phyloP scores from a whole-genome alignment of 2,888 invertebrate species.

The Leptinotarsa peninsularis region DNA sequence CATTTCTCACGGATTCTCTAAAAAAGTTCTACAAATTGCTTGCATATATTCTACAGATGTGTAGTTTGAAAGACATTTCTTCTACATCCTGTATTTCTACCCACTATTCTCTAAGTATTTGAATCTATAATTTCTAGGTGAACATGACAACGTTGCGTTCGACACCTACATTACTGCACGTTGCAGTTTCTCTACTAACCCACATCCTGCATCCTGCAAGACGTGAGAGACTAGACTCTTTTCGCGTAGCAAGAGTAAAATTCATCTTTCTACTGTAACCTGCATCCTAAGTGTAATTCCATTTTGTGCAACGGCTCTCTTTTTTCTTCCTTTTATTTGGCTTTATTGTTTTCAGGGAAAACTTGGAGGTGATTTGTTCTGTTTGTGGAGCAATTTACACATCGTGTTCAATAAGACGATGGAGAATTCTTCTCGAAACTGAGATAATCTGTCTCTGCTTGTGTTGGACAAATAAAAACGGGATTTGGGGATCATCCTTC shows the following conservation, averaged over 20 bases:
- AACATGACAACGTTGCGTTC: slow-evolving; percentile 27
- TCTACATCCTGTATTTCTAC: too few relatives aligned
- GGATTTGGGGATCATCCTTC: slow-evolving; percentile 16
- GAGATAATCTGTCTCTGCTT: slow-evolving; percentile 28
- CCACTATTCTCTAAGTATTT: not conserved
- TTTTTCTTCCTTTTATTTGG: slow-evolving; percentile 5
- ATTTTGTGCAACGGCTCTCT: slow-evolving; percentile 21
- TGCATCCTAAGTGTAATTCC: slow-evolving; percentile 17
- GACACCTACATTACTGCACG: slow-evolving; percentile 27
- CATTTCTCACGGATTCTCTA: too few relatives aligned
- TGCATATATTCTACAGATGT: too few relatives aligned
- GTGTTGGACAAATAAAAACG: slow-evolving; percentile 28
- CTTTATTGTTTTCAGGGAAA: slow-evolving; percentile 14
- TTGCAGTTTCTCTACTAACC: slow-evolving; percentile 35
- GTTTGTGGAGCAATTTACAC: slow-evolving; percentile 25
- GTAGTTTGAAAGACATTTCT: too few relatives aligned
- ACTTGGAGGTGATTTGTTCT: slow-evolving; percentile 12
- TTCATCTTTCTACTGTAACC: slow-evolving; percentile 11
- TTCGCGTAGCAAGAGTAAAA: slow-evolving; percentile 13
- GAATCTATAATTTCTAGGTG: not conserved
- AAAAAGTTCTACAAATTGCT: too few relatives aligned
- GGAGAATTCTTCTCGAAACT: slow-evolving; percentile 10
- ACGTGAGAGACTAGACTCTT: slow-evolving; percentile 8
- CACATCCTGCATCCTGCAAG: slow-evolving; percentile 31
- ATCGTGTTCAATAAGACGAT: slow-evolving; percentile 21